Percentiles rank a stretch among this genome's conserved stretches.
These are phyloP conservation scores for Tylochromis polylepis DNA, from an alignment of 2,113 vertebrate genomes.

Conservation along the genomic window DNA sequence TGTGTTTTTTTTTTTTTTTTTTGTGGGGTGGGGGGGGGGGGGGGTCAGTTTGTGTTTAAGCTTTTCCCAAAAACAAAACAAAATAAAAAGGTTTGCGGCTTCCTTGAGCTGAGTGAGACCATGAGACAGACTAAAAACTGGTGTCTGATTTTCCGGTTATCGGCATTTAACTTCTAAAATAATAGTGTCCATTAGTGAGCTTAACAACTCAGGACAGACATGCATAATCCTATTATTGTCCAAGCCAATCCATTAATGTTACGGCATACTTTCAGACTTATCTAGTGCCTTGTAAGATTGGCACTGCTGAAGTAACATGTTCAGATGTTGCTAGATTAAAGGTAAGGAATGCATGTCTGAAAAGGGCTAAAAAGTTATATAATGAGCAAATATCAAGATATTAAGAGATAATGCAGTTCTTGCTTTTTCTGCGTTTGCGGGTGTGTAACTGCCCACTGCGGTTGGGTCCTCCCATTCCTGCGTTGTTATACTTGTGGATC, in stretches of 20 bases:
- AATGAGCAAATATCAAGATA: background rate
- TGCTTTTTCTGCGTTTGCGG: slow-evolving; percentile 95
- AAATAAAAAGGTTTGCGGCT: background rate
- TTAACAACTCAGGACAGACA: background rate
- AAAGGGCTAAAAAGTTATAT: background rate
- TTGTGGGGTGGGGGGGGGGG: no score
- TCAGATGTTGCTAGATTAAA: background rate
- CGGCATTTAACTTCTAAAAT: background rate
- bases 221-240: background rate
- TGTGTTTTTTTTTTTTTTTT: no score
- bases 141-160: background rate
- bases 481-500: slow-evolving; percentile 86
- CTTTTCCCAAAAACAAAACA: no score
- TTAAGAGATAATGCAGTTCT: slow-evolving; percentile 98
- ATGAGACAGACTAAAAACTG: background rate
- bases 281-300: background rate
- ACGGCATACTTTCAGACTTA: background rate
- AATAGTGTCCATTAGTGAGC: background rate
- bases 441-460: slow-evolving; percentile 86
- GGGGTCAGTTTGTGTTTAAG: background rate
- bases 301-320: background rate
- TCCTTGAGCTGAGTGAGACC: background rate
- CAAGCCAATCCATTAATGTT: background rate
- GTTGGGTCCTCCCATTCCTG: slow-evolving; percentile 78
- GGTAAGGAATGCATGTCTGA: background rate